Evolutionary conservation across 2,888 invertebrate species (phyloP), one percentile per base, ranked within the genome.

Genomic region (Drosophila percnosoma): DNA sequence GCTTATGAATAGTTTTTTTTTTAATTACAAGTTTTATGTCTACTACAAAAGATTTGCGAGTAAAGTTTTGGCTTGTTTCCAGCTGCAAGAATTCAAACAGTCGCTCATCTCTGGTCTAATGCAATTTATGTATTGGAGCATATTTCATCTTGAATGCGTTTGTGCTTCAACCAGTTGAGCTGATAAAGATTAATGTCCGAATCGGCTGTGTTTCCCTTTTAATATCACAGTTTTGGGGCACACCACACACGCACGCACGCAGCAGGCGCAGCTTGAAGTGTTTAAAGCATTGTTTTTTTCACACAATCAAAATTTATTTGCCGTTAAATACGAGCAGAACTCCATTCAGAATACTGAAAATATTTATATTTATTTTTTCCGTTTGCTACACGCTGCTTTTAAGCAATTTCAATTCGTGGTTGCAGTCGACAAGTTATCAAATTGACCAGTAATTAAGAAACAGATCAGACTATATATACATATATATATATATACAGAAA

Each of bases 351-450:
- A 42, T 13, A 27, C 18, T 34, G 18, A 13, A 11, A 45, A 45
- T 15, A 36, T 36, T 36, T 36, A 42, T 11, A n/a, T 1, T 48
- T 42, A 57, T 48, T 51, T 59, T 65, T 54, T 66, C 57, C 24
- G n/a, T 59, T 68, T 55, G 31, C 24, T 51, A 38, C 24, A 55
- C n/a, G 33, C 33, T 67, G 33, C 33, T 67, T 49, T 70, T 31
- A 45, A 36, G 27, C 52, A 11, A 21, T 29, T 55, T 55, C 24
- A 10, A 29, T n/a, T 45, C 15, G 21, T 21, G 21, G 8, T 3
- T 33, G 45, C 31, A 45, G 29, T 7, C 18, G 7, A 42, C n/a
- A n/a, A 34, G 11, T 4, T n/a, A 29, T 34, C 6, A 68, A 68
- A 68, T 68, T 68, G 1, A 5, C 5, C 15, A 42, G 57, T 68